Conservation (phyloP, 1,140 invertebrate species). For the Drosophila kepulauana region DNA sequence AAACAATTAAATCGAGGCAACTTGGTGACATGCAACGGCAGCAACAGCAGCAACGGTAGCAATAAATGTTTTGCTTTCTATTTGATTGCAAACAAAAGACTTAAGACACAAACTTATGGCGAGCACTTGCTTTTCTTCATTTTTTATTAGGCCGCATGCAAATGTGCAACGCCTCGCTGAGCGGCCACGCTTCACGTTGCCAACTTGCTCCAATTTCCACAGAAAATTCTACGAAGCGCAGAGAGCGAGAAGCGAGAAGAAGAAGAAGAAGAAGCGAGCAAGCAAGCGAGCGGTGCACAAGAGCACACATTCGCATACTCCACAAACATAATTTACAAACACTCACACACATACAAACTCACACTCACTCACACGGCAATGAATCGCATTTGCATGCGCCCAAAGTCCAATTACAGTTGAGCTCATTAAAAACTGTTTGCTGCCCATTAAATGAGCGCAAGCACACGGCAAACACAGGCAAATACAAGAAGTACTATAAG, state of each 20-base stretch:
- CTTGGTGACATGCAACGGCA: constrained; percentile 24
- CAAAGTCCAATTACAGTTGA: constrained; percentile 61
- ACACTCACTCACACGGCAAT: no score
- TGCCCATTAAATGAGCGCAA: constrained; percentile 31
- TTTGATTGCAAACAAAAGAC: constrained; percentile 56
- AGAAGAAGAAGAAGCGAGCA: no score
- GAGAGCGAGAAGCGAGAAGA: constrained; percentile 2
- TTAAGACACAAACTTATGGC: constrained; percentile 51
- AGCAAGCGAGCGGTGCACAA: constrained; percentile 3
- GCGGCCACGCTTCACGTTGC: constrained; percentile 27
- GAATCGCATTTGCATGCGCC: constrained; percentile 67
- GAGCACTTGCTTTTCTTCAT: background rate
- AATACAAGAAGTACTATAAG: no score
- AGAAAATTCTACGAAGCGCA: constrained; percentile 40
- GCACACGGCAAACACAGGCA: background rate
- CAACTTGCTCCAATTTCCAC: constrained; percentile 52
- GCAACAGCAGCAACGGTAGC: constrained; percentile 22
- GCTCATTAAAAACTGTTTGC: constrained; percentile 52
- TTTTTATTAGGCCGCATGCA: constrained; percentile 17
- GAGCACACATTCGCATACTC: constrained; percentile 68
- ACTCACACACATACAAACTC: constrained; percentile 16
- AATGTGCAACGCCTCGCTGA: constrained; percentile 55
- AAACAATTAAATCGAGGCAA: constrained; percentile 33
- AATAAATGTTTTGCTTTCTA: constrained; percentile 57
- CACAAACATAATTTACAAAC: constrained; percentile 71